A percentile compares a stretch with the other conserved stretches of the same genome.
Evolutionary conservation across 2,888 invertebrate species (phyloP).

Genomic region (Drosophila birchii): DNA sequence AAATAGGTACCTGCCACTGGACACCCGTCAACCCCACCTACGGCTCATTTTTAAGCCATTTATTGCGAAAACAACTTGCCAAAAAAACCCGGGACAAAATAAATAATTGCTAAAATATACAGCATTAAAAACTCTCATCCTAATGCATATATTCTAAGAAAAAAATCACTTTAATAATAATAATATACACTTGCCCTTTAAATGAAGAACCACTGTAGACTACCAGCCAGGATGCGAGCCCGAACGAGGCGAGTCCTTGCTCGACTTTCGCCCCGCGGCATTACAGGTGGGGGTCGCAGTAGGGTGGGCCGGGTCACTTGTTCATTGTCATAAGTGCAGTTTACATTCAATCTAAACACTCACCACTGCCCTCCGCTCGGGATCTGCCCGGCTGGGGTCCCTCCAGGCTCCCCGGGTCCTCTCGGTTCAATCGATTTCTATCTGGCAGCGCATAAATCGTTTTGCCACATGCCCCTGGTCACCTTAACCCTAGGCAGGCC

Average conservation of each 20-base stretch:
- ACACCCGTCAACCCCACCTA: too few species aligned
- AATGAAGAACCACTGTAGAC: neutral
- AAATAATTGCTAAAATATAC: too few species aligned
- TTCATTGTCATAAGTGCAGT: slow-evolving; percentile 77
- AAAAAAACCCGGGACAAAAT: too few species aligned
- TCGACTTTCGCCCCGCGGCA: slow-evolving; percentile 34
- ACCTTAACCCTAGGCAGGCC: slow-evolving; percentile 40
- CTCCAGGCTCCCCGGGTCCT: slow-evolving; percentile 19
- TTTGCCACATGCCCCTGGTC: slow-evolving; percentile 76
- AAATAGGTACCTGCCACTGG: too few species aligned
- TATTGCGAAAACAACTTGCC: too few species aligned
- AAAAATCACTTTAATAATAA: neutral
- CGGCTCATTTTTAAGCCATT: too few species aligned
- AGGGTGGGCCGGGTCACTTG: slow-evolving; percentile 52
- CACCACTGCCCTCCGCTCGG: slow-evolving; percentile 32
- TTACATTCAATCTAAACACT: slow-evolving; percentile 74
- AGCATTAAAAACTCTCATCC: too few species aligned
- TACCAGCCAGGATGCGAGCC: slow-evolving; percentile 8
- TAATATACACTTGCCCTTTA: neutral
- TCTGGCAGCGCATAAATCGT: slow-evolving; percentile 82
- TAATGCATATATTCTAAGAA: too few species aligned
- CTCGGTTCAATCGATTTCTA: slow-evolving; percentile 81
- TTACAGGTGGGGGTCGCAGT: slow-evolving; percentile 8
- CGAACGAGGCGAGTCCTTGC: slow-evolving; percentile 20
- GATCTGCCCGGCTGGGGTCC: neutral